Base-by-base conservation (phyloP, 2,888 invertebrate species). In the Germaria angustata region DNA sequence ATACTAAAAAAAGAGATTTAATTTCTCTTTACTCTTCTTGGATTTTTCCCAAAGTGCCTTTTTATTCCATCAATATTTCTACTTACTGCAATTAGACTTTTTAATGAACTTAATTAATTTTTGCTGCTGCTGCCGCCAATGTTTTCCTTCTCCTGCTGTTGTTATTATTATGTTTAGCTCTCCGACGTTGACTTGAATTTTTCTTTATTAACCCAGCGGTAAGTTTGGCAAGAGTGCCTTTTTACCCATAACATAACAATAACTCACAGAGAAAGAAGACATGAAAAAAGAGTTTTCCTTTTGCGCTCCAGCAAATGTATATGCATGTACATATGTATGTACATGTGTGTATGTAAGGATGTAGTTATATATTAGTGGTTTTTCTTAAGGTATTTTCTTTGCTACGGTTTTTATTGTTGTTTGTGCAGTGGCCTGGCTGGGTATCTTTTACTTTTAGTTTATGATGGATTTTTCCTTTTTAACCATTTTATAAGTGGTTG, bases 171-270 rank as follows among this genome's bases (percentile, higher is more conserved):
- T 49, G 17, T 17, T 36, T 46, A 65, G 41, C 68, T 71, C 44
- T 65, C 49, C n/a, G 17, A 59, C 17, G 39, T 59, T 44, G 41
- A 53, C 61, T 73, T 68, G 66, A 77, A 63, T 73, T 81, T 63
- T 34, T 17, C 81, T 81, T 78, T 77, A 73, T 68, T 81, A 77
- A 65, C 46, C 57, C 80, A 80, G 66, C 49, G 57, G 24, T 72
- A 24, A 66, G 51, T 49, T 79, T 72, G 72, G 59, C 24, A 59
- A 66, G 49, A 66, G 72, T 46, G 36, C 61, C n/a, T 51, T 8
- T 32, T 39, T 2, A 11, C 15, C 24, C 9, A 20, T 46, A 46
- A 11, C 17, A 73, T 20, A 55, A 24, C 72, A 46, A 57, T 24
- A 55, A 32, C 32, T 7, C 34, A 20, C 24, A 57, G 22, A 44